Evolutionary conservation across 2,113 vertebrate species (phyloP).

Genomic region (Seriola aureovittata): DNA sequence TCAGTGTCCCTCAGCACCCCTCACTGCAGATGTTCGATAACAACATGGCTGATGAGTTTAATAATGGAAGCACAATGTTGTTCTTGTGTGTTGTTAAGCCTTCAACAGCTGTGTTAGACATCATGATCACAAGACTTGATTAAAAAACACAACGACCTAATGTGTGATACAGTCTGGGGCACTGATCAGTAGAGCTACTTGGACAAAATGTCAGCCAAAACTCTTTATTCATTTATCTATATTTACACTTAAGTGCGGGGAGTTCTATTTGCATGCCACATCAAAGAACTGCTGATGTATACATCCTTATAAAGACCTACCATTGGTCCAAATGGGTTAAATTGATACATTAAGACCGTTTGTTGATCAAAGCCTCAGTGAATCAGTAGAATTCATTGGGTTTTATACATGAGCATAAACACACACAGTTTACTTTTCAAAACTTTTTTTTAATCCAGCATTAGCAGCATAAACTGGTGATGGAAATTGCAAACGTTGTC

Average conservation of each 20-base stretch:
- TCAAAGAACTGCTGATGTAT: not conserved
- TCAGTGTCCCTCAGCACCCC: slow-evolving; percentile 35
- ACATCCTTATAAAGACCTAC: not conserved
- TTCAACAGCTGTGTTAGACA: slow-evolving; percentile 52
- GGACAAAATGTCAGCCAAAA: not conserved
- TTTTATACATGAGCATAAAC: not conserved
- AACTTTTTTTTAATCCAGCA: not conserved
- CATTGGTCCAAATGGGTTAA: not conserved
- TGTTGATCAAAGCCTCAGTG: not conserved
- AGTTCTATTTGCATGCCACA: not conserved
- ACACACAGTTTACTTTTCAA: slow-evolving; percentile 2
- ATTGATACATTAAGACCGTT: not conserved
- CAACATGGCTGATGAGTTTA: slow-evolving; percentile 42
- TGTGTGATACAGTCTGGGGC: slow-evolving; percentile 24
- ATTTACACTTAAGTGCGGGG: not conserved
- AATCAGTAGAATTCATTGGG: not conserved
- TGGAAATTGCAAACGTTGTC: slow-evolving; percentile 43
- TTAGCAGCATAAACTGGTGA: slow-evolving; percentile 15
- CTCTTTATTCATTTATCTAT: not conserved
- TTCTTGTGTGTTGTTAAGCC: slow-evolving; percentile 50
- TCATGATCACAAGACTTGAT: slow-evolving; percentile 47
- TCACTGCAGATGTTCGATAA: slow-evolving; percentile 68
- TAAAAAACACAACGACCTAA: slow-evolving; percentile 36
- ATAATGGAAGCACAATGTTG: slow-evolving; percentile 60
- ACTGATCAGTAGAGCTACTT: not conserved